phyloP scores from a whole-genome alignment of 2,113 vertebrate genomes.

The Thalassarche chlororhynchos region DNA sequence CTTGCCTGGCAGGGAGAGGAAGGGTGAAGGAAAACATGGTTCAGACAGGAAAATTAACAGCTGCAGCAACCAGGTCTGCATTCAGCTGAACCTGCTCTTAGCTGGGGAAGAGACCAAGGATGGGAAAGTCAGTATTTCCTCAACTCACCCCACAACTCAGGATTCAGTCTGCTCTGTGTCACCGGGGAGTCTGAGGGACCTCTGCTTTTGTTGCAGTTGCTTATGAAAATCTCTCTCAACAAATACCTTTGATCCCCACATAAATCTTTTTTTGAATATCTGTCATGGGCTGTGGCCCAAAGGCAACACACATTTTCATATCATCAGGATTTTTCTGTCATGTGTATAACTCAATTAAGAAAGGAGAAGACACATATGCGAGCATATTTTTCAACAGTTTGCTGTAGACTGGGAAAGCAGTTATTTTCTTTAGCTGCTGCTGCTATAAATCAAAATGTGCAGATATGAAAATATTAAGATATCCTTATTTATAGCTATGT shows the following conservation, averaged over 20 bases:
- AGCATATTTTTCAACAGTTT: neutral
- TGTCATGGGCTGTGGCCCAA: neutral
- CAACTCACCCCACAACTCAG: neutral
- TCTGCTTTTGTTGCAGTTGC: neutral
- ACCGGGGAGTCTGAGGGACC: neutral
- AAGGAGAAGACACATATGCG: neutral
- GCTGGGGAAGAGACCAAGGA: neutral
- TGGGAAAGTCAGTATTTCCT: neutral
- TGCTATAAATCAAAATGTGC: conserved; percentile 7
- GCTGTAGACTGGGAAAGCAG: neutral
- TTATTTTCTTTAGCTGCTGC: conserved; percentile 39
- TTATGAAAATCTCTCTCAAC: neutral
- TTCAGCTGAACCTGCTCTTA: neutral
- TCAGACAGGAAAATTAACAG: neutral
- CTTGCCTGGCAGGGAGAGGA: neutral
- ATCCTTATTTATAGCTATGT: neutral
- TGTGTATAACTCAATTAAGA: neutral
- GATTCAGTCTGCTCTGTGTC: neutral
- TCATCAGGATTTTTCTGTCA: neutral
- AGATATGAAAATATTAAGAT: conserved; percentile 32
- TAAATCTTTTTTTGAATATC: neutral
- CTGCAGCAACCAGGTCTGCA: neutral
- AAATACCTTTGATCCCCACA: neutral
- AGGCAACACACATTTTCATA: neutral
- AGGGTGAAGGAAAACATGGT: neutral